Percentiles rank a stretch among this genome's conserved stretches.
Evolutionary conservation across 2,797 vertebrate genomes (phyloP).

Genomic region (Characodon lateralis): DNA sequence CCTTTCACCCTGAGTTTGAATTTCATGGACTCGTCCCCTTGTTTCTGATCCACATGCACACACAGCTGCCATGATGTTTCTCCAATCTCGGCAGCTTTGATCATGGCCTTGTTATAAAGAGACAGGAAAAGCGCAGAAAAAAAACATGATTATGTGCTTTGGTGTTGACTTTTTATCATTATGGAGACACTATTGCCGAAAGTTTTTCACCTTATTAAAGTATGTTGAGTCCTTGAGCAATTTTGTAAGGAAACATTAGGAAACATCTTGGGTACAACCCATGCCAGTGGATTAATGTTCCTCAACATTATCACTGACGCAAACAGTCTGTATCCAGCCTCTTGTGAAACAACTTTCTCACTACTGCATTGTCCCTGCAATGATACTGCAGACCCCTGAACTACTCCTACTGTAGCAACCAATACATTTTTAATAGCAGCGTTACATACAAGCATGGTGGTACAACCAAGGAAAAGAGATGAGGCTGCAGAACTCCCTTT

Average conservation of each 20-base stretch:
- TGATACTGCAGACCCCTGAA: constrained; percentile 47
- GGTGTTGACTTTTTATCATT: neutral
- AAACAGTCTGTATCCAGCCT: constrained; percentile 6
- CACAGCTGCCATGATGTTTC: constrained; percentile 90
- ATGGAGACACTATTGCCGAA: too few species aligned
- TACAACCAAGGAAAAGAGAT: constrained; percentile 22
- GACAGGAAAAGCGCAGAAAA: constrained; percentile 8
- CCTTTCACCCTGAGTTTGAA: constrained; percentile 86
- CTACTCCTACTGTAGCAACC: constrained; percentile 20
- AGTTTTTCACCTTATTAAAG: neutral
- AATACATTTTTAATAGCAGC: constrained; percentile 50
- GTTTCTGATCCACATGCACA: constrained; percentile 85
- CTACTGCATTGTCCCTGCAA: constrained; percentile 44
- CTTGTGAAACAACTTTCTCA: constrained; percentile 11
- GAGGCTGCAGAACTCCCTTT: constrained; percentile 21
- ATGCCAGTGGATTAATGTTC: constrained; percentile 45
- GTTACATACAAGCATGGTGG: constrained; percentile 23
- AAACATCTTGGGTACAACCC: constrained; percentile 37
- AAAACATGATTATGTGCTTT: neutral
- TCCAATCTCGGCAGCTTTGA: constrained; percentile 79
- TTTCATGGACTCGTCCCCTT: constrained; percentile 74
- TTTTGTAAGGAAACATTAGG: constrained; percentile 41
- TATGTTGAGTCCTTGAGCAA: neutral
- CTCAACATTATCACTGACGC: constrained; percentile 48
- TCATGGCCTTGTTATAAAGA: constrained; percentile 76